Evolutionary conservation across 2,888 invertebrate genomes (phyloP), one percentile per base, ranked within the genome.

Genomic region (Tillus elongatus): DNA sequence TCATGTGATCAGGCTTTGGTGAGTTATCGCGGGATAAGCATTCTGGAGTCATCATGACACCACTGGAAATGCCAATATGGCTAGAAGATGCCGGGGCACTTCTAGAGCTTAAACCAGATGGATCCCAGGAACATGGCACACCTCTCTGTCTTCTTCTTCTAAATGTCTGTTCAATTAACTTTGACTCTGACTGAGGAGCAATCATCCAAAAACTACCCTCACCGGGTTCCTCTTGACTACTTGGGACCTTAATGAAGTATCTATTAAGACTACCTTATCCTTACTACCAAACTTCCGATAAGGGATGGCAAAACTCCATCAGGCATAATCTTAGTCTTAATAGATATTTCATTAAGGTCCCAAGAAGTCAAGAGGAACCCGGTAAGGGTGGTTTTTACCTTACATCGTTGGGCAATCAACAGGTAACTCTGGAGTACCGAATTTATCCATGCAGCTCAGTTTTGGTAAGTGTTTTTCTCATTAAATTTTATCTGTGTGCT

Each of bases 121-220:
- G 88, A 36, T 88, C 84, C 27, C 89, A 72, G 68, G 89, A 89
- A 68, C 88, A 88, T 34, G 87, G 85, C 47, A 93, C 92, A 35
- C 95, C 95, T 44, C 95, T 75, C 60, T 95, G 95, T 42, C 95
- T 75, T 41, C 96, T 73, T 60, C 92, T 78, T 41, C 92, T 77
- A 69, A 93, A 96, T 45, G 96, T 93, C 60, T 96, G 92, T 69
- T 96, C 93, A 57, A 93, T 91, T 46, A 97, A 75, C 70, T 96
- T 96, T 41, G 84, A 80, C 67, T 96, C 96, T 46, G 91, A 91
- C 60, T 87, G 87, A 14, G 93, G 91, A 72, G 97, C 96, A 64
- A 97, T 95, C 57, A 93, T 80, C 97, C 97, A 97, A 69, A 96
- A 97, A 43, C 92, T 92, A 44, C 97, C 97, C 67, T 97, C 97